Percentiles rank a stretch among this genome's conserved stretches.
Conservation (phyloP, 2,113 vertebrate species). For the Scalopus aquaticus region DNA sequence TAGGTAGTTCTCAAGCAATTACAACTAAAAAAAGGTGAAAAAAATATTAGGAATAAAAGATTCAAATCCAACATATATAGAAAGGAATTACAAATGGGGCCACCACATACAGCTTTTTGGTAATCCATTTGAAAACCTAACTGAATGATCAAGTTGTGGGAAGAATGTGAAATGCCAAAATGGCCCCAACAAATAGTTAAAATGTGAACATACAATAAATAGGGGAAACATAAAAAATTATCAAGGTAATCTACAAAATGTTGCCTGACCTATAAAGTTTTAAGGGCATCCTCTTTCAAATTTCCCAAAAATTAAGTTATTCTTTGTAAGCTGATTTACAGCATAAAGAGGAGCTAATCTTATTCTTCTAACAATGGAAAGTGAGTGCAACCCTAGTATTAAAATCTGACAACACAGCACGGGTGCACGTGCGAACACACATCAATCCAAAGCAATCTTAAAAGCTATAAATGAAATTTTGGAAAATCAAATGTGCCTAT, state of each 20-base stretch:
- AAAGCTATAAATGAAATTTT: neutral
- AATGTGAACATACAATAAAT: neutral
- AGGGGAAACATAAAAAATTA: neutral
- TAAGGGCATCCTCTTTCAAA: neutral
- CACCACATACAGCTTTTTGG: neutral
- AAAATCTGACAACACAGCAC: neutral
- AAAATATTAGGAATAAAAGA: neutral
- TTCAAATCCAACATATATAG: neutral
- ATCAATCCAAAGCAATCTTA: neutral
- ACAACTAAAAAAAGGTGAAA: neutral
- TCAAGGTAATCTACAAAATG: neutral
- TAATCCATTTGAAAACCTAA: neutral
- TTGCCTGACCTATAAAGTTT: neutral
- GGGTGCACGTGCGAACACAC: neutral
- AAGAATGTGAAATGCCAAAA: slow-evolving; percentile 28
- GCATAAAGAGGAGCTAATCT: neutral
- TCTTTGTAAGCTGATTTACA: neutral
- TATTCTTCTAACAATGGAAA: neutral
- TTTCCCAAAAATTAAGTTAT: neutral
- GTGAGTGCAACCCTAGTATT: neutral
- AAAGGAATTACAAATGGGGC: neutral
- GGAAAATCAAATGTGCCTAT: neutral
- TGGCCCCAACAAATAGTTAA: neutral
- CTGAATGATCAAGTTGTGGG: neutral
- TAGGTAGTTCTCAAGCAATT: neutral